These are phyloP conservation scores for Meloe dianella DNA, from an alignment of 2,888 invertebrate species.

Conservation along the genomic window DNA sequence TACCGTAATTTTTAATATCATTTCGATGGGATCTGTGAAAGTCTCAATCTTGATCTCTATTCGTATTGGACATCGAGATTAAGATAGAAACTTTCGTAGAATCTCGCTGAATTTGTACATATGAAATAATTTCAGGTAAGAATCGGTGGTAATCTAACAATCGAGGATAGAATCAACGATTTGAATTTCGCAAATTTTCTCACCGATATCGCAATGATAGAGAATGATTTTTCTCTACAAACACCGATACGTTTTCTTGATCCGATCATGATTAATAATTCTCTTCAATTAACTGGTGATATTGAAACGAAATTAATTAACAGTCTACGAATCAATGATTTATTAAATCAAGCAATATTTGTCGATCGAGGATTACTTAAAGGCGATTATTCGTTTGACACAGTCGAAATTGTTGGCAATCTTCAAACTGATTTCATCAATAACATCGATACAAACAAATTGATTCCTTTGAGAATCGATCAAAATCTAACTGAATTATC, in stretches of 20 bases:
- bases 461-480: constrained; percentile 60
- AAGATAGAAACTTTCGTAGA: no score
- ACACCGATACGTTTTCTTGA: constrained; percentile 55
- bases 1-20: not conserved
- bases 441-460: constrained; percentile 55
- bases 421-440: constrained; percentile 60
- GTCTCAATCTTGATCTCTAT: no score
- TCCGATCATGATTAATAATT: constrained; percentile 45
- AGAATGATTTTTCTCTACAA: constrained; percentile 50
- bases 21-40: no score
- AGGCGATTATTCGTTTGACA: constrained; percentile 56
- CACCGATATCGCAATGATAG: constrained; percentile 56
- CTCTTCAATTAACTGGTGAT: constrained; percentile 42
- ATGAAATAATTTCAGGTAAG: constrained; percentile 42
- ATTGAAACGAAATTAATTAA: constrained; percentile 53
- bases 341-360: constrained; percentile 59
- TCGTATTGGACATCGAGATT: no score
- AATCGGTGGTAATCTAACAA: constrained; percentile 48
- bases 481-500: constrained; percentile 58
- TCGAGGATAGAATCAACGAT: constrained; percentile 47
- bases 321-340: constrained; percentile 56
- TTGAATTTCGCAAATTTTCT: constrained; percentile 53
- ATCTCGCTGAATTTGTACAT: not conserved
- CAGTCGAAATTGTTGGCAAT: constrained; percentile 57
- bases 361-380: constrained; percentile 54